Evolutionary conservation across 2,888 invertebrate species (phyloP), one percentile per base, ranked within the genome.

Genomic region (Tridacna crocea): DNA sequence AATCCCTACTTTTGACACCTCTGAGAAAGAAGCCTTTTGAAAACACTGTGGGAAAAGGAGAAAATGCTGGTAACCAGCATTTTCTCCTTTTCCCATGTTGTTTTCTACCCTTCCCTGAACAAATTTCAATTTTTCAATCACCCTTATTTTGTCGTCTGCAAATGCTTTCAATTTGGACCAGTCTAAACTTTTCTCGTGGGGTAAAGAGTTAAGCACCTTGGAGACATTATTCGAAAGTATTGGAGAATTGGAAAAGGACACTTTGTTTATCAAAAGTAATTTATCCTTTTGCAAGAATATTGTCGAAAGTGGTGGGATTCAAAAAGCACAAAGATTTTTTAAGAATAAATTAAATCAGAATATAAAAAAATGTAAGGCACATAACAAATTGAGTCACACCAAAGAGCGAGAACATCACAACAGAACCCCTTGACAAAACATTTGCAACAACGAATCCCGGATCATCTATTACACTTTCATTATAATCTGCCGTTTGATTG

Each of bases 311-410:
- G 55, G 17, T n/a, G 17, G n/a, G 55, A n/a, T 55, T 55, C 10
- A 55, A 55, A 10, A 55, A 55, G 55, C 17, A n/a, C 2, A 55
- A n/a, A 55, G 17, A 6, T 10, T 19, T 55, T 4, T 3, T 10
- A n/a, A 19, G 17, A 61, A n/a, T n/a, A 4, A 24, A 27, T 70
- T 51, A 70, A 51, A 70, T 26, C 24, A 70, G 51, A n/a, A 70
- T 22, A 24, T 70, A 51, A n/a, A 70, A 70, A 12, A 70, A 24
- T 51, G 51, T 70, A 24, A 70, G 24, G 51, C 70, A 70, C 47
- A 70, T 24, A 10, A 70, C 12, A 70, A 70, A 70, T 15, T 70
- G 70, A 22, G 70, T 47, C 26, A 70, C 12, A 70, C 70, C 22
- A 51, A 51, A 70, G 24, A 70, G 22, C 24, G 70, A 70, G 47